Percentiles rank a stretch among this genome's conserved stretches.
Conservation (phyloP, 30 jellyfish, hydroid and myxozoan species). For the Clytia hemisphaerica region DNA sequence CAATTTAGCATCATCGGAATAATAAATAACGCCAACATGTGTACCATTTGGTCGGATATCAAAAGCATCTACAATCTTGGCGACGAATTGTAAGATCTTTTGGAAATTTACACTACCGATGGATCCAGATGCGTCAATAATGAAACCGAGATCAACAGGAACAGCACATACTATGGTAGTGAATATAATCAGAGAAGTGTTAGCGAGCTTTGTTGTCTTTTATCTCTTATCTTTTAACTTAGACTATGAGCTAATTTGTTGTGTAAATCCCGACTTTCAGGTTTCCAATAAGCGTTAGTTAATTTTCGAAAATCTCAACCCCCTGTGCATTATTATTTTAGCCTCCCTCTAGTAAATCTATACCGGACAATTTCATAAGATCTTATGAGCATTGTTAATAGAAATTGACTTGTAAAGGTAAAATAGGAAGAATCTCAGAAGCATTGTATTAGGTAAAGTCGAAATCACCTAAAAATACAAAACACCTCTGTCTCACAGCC, state of each 20-base stretch:
- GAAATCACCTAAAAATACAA: no score
- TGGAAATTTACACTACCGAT: slow-evolving; percentile 64
- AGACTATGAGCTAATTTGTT: background rate
- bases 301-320: no score
- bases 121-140: slow-evolving; percentile 96
- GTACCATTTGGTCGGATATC: slow-evolving; percentile 62
- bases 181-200: background rate
- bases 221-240: background rate
- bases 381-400: no score
- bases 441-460: no score
- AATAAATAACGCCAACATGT: slow-evolving; percentile 92
- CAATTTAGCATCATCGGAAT: slow-evolving; percentile 76
- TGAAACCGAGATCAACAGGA: slow-evolving; percentile 97
- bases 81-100: slow-evolving; percentile 73
- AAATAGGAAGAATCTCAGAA: no score
- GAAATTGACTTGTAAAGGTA: no score
- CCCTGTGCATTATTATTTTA: no score
- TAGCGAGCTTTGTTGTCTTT: background rate
- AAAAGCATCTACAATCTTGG: slow-evolving; percentile 78
- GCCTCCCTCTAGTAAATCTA: no score
- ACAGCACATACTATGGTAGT: slow-evolving; percentile 65
- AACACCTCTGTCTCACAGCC: no score
- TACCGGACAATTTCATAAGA: no score
- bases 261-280: background rate
- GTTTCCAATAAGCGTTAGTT: background rate